A percentile compares a stretch with the other conserved stretches of the same genome.
phyloP scores from a whole-genome alignment of 1,140 invertebrate species.

The Trachymyrmex cornetzi region DNA sequence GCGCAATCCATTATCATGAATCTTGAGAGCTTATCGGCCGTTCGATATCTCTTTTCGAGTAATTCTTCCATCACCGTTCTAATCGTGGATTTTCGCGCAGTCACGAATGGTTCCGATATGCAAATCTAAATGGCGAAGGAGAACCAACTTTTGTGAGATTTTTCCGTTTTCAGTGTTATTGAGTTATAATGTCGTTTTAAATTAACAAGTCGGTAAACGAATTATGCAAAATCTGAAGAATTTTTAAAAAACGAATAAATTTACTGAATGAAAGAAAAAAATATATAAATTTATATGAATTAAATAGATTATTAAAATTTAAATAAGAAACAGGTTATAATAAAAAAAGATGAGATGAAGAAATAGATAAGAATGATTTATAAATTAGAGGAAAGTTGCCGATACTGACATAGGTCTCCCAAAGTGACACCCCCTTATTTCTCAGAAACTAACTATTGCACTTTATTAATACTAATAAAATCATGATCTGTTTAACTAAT shows the following conservation, averaged over 20 bases:
- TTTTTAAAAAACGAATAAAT: background rate
- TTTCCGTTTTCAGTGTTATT: background rate
- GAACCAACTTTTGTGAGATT: slow-evolving; percentile 17
- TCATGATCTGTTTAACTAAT: no score
- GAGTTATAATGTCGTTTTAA: slow-evolving; percentile 15
- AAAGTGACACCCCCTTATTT: no score
- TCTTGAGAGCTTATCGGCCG: slow-evolving; percentile 31
- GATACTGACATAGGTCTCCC: no score
- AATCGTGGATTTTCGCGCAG: slow-evolving; percentile 43
- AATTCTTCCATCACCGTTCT: slow-evolving; percentile 19
- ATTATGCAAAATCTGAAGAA: background rate
- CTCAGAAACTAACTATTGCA: no score
- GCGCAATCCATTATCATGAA: slow-evolving; percentile 33
- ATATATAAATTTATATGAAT: background rate
- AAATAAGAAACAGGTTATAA: background rate
- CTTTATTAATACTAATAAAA: no score
- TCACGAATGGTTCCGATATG: slow-evolving; percentile 47
- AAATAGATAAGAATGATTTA: background rate
- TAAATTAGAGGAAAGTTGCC: no score
- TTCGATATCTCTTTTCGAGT: slow-evolving; percentile 36
- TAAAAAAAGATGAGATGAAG: background rate
- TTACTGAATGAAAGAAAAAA: background rate
- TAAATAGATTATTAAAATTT: background rate
- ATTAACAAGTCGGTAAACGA: slow-evolving; percentile 5
- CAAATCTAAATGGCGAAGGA: slow-evolving; percentile 47